A percentile compares a stretch with the other conserved stretches of the same genome.
Conservation (phyloP, 1,140 invertebrate genomes). For the Planococcus citri region DNA sequence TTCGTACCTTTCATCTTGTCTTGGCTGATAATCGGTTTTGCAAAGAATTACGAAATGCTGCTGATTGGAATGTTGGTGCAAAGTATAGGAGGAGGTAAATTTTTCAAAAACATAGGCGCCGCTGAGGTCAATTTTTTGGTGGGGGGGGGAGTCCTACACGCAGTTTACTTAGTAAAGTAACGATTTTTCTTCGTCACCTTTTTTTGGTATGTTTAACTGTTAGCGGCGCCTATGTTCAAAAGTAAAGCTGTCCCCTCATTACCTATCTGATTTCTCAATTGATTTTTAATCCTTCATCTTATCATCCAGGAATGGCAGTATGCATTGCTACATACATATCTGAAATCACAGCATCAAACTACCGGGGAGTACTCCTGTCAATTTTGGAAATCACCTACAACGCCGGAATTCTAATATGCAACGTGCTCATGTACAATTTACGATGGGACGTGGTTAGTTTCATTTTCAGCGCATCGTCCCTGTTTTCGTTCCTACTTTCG, state of each 20-base stretch:
- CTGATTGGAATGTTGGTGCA: background rate
- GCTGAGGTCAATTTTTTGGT: no score
- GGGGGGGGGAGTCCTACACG: no score
- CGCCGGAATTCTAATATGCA: slow-evolving; percentile 37
- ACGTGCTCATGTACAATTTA: slow-evolving; percentile 43
- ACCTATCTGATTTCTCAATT: no score
- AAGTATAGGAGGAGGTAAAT: background rate
- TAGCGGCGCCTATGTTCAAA: no score
- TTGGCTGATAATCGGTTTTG: background rate
- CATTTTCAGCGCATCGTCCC: slow-evolving; percentile 38
- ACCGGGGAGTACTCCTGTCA: slow-evolving; percentile 11
- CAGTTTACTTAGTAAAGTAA: no score
- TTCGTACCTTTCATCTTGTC: background rate
- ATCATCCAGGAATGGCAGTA: slow-evolving; percentile 11
- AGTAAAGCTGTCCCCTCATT: no score
- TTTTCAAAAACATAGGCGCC: no score
- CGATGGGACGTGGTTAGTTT: slow-evolving; percentile 46
- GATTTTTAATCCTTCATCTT: no score
- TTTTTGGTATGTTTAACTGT: no score
- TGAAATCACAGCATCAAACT: slow-evolving; percentile 6
- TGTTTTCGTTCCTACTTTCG: slow-evolving; percentile 31
- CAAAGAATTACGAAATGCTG: background rate
- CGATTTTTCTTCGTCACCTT: no score
- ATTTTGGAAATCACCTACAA: slow-evolving; percentile 5
- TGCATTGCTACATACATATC: slow-evolving; percentile 20